Percentiles rank a stretch among this genome's conserved stretches.
phyloP scores from a whole-genome alignment of 2,113 vertebrate genomes.

The Chinchilla lanigera region DNA sequence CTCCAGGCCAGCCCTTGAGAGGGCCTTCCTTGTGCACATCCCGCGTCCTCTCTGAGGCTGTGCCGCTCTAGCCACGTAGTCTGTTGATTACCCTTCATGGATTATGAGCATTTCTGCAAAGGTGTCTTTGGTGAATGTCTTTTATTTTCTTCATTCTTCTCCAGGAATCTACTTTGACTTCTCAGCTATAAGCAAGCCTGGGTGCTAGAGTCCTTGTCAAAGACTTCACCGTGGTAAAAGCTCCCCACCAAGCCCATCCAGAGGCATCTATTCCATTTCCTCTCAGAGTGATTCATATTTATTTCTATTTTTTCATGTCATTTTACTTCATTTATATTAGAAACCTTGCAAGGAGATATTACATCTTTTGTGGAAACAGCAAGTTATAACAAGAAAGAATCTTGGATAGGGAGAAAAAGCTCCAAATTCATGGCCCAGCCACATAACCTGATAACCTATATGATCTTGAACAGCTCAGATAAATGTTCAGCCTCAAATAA shows the following conservation, averaged over 20 bases:
- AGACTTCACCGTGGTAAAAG: neutral
- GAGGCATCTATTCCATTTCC: neutral
- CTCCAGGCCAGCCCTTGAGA: neutral
- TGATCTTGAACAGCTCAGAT: neutral
- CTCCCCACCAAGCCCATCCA: neutral
- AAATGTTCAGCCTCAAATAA: neutral
- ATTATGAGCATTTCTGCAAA: neutral
- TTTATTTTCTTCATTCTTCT: neutral
- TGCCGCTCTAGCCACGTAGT: neutral
- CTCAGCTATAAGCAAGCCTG: neutral
- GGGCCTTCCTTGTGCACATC: neutral
- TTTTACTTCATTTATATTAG: neutral
- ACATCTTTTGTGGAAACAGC: neutral
- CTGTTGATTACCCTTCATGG: neutral
- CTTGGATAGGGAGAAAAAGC: neutral
- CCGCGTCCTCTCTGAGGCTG: rapidly evolving
- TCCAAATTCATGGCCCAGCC: neutral
- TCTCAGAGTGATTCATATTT: neutral
- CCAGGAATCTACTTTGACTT: neutral
- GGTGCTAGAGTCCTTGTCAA: neutral
- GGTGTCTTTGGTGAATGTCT: neutral
- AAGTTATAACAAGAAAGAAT: neutral
- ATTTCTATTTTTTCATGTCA: neutral
- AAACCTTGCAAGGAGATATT: neutral
- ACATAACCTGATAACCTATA: neutral